Conservation (phyloP, 2,888 invertebrate genomes). For the Yponomeuta plumbellus region DNA sequence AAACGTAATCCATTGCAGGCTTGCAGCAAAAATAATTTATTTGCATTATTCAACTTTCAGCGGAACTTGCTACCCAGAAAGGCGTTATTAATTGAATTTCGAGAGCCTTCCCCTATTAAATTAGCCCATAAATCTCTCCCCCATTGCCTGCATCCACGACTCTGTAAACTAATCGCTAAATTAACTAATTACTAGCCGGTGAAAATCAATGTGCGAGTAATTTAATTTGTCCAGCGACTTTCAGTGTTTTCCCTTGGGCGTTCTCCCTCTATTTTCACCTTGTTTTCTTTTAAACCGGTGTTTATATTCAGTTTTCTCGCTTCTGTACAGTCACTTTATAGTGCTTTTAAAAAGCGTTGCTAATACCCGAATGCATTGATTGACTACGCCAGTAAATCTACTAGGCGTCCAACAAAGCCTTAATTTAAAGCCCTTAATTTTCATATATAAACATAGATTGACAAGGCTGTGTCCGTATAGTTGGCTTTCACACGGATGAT, state of each 20-base stretch:
- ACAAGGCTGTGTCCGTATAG: too few relatives aligned
- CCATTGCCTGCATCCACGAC: conserved; percentile 44
- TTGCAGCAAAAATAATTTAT: neutral
- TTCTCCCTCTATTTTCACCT: neutral
- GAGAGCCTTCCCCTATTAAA: conserved; percentile 23
- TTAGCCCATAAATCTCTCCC: conserved; percentile 51
- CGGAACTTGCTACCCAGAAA: neutral
- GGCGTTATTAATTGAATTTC: conserved; percentile 18
- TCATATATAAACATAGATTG: too few relatives aligned
- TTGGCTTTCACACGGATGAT: too few relatives aligned
- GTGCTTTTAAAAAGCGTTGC: neutral
- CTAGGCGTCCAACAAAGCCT: too few relatives aligned
- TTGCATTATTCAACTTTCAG: neutral
- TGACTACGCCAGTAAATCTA: neutral
- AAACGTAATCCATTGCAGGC: too few relatives aligned
- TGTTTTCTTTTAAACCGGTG: too few relatives aligned
- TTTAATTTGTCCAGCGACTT: conserved; percentile 57
- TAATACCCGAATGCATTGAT: neutral
- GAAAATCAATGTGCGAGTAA: conserved; percentile 66
- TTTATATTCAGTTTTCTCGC: too few relatives aligned
- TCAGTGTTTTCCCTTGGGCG: conserved; percentile 40
- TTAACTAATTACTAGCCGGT: conserved; percentile 60
- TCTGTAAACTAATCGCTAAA: conserved; percentile 63
- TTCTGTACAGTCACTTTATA: too few relatives aligned
- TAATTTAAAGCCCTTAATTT: too few relatives aligned